phyloP scores from a whole-genome alignment of 2,113 vertebrate species.

The Oplegnathus fasciatus region DNA sequence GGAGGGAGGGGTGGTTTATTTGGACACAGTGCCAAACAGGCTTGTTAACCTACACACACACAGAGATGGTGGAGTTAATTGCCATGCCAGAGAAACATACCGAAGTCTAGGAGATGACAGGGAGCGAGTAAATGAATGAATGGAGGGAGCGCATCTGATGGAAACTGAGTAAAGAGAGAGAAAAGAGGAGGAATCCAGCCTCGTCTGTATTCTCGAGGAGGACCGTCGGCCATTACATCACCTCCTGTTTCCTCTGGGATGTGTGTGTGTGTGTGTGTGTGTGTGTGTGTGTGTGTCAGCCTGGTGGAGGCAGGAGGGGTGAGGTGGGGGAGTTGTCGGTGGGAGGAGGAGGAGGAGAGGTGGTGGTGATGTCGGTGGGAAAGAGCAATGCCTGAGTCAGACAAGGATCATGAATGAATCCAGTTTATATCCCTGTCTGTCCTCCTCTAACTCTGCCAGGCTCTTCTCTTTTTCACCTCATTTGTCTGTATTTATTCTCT shows the following conservation, averaged over 20 bases:
- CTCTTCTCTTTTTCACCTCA: neutral
- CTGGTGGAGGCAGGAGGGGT: neutral
- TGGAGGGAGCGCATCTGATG: neutral
- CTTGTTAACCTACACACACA: conserved; percentile 36
- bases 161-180: neutral
- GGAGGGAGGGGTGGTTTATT: conserved; percentile 26
- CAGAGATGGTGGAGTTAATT: conserved; percentile 34
- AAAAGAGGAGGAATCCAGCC: neutral
- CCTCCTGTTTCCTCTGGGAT: conserved; percentile 33
- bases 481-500: neutral
- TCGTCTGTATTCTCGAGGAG: neutral
- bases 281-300: neutral
- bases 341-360: conserved; percentile 7
- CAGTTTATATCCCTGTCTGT: neutral
- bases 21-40: conserved; percentile 23
- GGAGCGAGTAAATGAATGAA: conserved; percentile 14
- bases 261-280: neutral
- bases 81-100: conserved; percentile 30
- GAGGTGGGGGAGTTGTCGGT: neutral
- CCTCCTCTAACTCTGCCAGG: neutral
- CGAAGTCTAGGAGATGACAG: conserved; percentile 42
- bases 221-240: conserved; percentile 29
- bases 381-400: conserved; percentile 42
- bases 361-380: neutral
- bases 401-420: conserved; percentile 29